Percentiles rank a stretch among this genome's conserved stretches.
phyloP scores from a whole-genome alignment of 2,888 invertebrate genomes.

The Andrena trimmerana region DNA sequence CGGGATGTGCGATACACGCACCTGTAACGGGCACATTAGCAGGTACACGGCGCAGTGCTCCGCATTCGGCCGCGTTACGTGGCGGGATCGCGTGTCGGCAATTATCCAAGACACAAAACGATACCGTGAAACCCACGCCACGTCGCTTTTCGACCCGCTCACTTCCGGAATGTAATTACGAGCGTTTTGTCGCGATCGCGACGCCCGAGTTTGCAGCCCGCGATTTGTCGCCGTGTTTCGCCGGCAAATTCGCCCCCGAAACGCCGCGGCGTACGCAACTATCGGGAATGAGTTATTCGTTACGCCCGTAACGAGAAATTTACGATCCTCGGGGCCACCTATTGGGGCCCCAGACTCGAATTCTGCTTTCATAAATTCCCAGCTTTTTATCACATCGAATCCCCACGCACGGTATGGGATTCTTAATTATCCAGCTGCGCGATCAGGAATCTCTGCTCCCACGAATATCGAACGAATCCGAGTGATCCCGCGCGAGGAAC shows the following conservation, averaged over 20 bases:
- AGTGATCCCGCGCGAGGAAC: neutral
- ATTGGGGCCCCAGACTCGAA: neutral
- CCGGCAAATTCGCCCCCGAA: conserved; percentile 28
- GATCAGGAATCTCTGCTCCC: too few species aligned
- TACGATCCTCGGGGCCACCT: neutral
- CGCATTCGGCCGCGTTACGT: conserved; percentile 17
- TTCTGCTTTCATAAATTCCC: neutral
- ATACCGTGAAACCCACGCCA: conserved; percentile 58
- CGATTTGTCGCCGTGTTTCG: conserved; percentile 59
- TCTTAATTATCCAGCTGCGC: neutral
- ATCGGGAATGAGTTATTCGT: conserved; percentile 24
- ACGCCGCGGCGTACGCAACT: neutral
- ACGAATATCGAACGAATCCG: too few species aligned
- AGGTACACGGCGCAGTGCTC: neutral
- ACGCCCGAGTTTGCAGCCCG: conserved; percentile 26
- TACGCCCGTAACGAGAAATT: conserved; percentile 15
- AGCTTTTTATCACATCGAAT: neutral
- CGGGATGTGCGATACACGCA: conserved; percentile 11
- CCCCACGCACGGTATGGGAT: neutral
- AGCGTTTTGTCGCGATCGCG: conserved; percentile 66
- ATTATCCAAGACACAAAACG: conserved; percentile 71
- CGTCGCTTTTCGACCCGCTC: conserved; percentile 64
- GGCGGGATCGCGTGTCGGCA: conserved; percentile 72
- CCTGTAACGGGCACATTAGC: conserved; percentile 32
- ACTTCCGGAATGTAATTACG: conserved; percentile 73